Evolutionary conservation across 2,888 invertebrate genomes (phyloP).

Genomic region (Sinodicranocentrus sp.): DNA sequence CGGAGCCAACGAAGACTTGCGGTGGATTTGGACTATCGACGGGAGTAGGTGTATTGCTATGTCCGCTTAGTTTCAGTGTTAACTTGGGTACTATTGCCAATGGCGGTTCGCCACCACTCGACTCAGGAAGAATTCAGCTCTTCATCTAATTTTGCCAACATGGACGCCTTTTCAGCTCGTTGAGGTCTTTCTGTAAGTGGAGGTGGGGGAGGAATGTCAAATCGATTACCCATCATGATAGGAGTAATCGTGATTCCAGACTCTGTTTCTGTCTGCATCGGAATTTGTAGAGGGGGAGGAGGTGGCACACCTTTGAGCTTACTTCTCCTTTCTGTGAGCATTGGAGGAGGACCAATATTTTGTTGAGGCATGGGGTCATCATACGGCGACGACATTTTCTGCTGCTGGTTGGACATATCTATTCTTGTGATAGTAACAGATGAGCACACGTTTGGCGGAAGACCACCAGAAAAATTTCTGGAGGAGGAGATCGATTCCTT

Average conservation of each 20-base stretch:
- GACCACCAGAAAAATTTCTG: constrained; percentile 37
- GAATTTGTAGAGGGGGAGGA: constrained; percentile 49
- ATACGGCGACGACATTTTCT: constrained; percentile 72
- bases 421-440: constrained; percentile 76
- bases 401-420: constrained; percentile 73
- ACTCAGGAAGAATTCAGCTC: constrained; percentile 60
- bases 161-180: constrained; percentile 55
- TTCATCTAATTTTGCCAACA: constrained; percentile 73
- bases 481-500: constrained; percentile 34
- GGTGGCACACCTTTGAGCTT: constrained; percentile 36
- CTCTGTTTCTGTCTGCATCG: constrained; percentile 69
- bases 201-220: constrained; percentile 49
- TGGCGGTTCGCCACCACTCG: constrained; percentile 37
- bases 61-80: constrained; percentile 85
- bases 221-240: constrained; percentile 71
- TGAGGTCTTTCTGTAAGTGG: constrained; percentile 51
- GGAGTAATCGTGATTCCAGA: constrained; percentile 76
- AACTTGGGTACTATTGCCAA: constrained; percentile 85
- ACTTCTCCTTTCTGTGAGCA: constrained; percentile 19
- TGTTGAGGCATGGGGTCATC: constrained; percentile 72
- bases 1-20: constrained; percentile 56
- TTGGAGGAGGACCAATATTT: constrained; percentile 69
- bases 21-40: constrained; percentile 80
- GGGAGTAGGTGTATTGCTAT: constrained; percentile 84
- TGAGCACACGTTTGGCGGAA: constrained; percentile 74